Base-by-base conservation (phyloP, 2,888 invertebrate species). In the Bellardia bayeri region DNA sequence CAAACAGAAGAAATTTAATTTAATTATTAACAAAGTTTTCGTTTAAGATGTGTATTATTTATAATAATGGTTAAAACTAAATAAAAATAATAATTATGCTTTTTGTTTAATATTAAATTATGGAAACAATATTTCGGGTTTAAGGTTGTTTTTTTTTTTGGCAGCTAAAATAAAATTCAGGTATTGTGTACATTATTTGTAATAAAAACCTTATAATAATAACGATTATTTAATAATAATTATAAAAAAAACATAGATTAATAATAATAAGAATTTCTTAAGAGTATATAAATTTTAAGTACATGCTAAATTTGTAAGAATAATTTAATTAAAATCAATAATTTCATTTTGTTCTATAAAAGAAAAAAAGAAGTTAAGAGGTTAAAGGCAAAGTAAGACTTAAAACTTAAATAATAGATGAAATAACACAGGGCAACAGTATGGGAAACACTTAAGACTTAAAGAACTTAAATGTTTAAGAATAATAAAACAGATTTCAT, bases 31-130 rank as follows among this genome's bases (percentile, higher is more conserved):
- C 79, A 87, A 82, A 56, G 5, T 84, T 82, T 23, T 58, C n/a
- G 11, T 61, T 68, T 45, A 33, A 64, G 11, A 63, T 30, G 23
- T 58, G 14, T 56, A 74, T 58, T 9, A 74, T 56, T 74, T 16
- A 74, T 58, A 66, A 56, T 64, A 37, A 75, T 49, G 6, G 33
- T 14, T 61, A 14, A 30, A 40, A 30, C 8, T 45, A 51, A 76
- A 68, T 76, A 82, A 71, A 78, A 86, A 83, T 83, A 82, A 81
- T 63, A 74, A 84, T 86, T 88, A 89, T 89, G 89, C 89, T 88
- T 89, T 89, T 89, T 89, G 89, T 88, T 86, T 87, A 86, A 85
- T 75, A 74, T 84, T 75, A 79, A 78, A 80, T 54, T 78, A 79
- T 23, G 63, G 68, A 68, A 85, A 76, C 56, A 72, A 68, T 74